Evolutionary conservation across 2,888 invertebrate species (phyloP), one percentile per base, ranked within the genome.

Genomic region (Maniola hyperantus): DNA sequence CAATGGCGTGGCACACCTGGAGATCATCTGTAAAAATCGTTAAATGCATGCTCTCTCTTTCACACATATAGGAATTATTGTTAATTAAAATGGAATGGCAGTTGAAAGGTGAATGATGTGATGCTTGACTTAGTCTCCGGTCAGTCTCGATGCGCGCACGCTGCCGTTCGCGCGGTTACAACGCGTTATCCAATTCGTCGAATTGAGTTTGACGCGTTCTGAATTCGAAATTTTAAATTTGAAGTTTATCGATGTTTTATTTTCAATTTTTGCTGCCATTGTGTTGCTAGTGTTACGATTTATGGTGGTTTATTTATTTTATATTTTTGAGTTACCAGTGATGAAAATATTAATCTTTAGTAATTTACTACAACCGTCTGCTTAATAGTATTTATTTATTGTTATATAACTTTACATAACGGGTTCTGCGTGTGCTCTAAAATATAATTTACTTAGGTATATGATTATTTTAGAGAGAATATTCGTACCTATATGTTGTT

Each of bases 91-190:
- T 70, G 79, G 76, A 84, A 87, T 71, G 74, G 80, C 68, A 67
- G 70, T 72, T 76, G 54, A 67, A 65, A 82, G 82, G 80, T 84
- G 82, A 82, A 78, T 83, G 81, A 86, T 83, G 83, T 79, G 69
- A 48, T 48, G 48, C 15, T 48, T 76, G 74, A 67, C 70, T 71
- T 69, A 75, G 90, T 83, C 91, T 91, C 91, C 91, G 83, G 84
- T 76, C 87, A 91, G 91, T 91, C 91, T 91, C 83, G 88, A 77
- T 80, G 89, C 89, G 89, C 88, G 79, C 73, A 87, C 88, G 88
- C 81, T 84, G 87, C 84, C 80, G 84, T 77, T 77, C 81, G 80
- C 80, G 83, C 80, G 78, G 80, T 78, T 78, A 72, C 55, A 55
- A 54, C 68, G 72, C 66, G 72, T 70, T 67, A 62, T 64, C 51